Base-by-base conservation (phyloP, 2,113 vertebrate genomes). In the Chascanopsetta lugubris region DNA sequence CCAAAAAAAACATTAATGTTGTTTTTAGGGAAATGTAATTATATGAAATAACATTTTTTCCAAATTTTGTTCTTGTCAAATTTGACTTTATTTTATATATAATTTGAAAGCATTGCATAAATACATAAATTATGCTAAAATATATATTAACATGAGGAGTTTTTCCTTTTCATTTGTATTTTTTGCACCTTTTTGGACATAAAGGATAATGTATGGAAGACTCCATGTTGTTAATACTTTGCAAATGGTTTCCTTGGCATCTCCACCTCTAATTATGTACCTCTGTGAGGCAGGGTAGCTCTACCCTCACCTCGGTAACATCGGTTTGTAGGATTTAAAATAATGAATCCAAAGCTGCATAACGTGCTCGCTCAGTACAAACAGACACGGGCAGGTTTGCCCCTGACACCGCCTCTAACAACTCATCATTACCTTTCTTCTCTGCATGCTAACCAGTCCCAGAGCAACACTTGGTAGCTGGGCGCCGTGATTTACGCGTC, bases 361-460 rank as follows among this genome's bases (percentile, higher is more conserved):
- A 73, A 61, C 47, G 12, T 18, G 66, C 69, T 74, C 11, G 15
- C 32, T 1, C 42, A 76, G 70, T 64, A 67, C 70, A 75, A 73
- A 64, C 73, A 55, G 63, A 79, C 51, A 68, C 75, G 61, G 58
- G 46, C 84, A 75, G 82, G 78, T 80, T 68, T 72, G 80, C 61
- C 38, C 30, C 63, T 50, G 60, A 72, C 82, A 43, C 84, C 69
- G 66, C 84, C 80, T 79, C 83, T 56, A 70, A 79, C 80, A 77
- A 69, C 69, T 61, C 84, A 71, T 80, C 79, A 73, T 81, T 89
- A 88, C 83, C 85, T 87, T 82, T 82, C 84, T 85, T 64, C 82
- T 85, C 72, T 59, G 71, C 75, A 50, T 79, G 80, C 74, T 21
- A 76, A 83, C 79, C 75, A 51, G 79, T 90, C 83, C 83, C 79